Conservation (phyloP, 23 tunicate genomes). For the Halocynthia roretzi region DNA sequence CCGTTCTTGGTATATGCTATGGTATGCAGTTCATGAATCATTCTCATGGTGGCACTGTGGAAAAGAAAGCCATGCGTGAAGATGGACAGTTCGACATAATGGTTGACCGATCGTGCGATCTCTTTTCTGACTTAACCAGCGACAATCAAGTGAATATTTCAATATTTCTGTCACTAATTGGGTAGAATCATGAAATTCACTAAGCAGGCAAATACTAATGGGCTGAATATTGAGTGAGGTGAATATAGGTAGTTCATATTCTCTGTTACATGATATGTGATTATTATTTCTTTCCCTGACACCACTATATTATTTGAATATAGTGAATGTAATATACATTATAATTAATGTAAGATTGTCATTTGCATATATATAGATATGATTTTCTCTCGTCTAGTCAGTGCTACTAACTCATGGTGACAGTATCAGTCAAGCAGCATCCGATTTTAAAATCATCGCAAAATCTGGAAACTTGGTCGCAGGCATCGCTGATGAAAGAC, state of each 20-base stretch:
- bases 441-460: slow-evolving; percentile 50
- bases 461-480: slow-evolving; percentile 57
- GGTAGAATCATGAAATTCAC: too few relatives aligned
- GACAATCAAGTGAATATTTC: slow-evolving; percentile 13
- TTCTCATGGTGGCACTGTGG: slow-evolving; percentile 82
- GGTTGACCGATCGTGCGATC: slow-evolving; percentile 45
- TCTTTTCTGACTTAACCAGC: slow-evolving; percentile 47
- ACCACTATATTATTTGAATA: not conserved
- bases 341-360: not conserved
- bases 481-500: slow-evolving; percentile 64
- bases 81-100: slow-evolving; percentile 80
- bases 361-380: not conserved
- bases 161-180: too few relatives aligned
- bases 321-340: not conserved
- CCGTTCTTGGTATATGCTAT: slow-evolving; percentile 93
- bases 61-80: slow-evolving; percentile 42
- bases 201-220: too few relatives aligned
- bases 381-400: not conserved
- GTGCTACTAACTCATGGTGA: slow-evolving; percentile 98
- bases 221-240: too few relatives aligned
- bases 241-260: too few relatives aligned
- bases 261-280: too few relatives aligned
- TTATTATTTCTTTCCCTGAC: too few relatives aligned
- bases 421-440: slow-evolving; percentile 62
- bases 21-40: slow-evolving; percentile 95